phyloP scores from a whole-genome alignment of 2,888 invertebrate genomes.

The Aromia moschata region DNA sequence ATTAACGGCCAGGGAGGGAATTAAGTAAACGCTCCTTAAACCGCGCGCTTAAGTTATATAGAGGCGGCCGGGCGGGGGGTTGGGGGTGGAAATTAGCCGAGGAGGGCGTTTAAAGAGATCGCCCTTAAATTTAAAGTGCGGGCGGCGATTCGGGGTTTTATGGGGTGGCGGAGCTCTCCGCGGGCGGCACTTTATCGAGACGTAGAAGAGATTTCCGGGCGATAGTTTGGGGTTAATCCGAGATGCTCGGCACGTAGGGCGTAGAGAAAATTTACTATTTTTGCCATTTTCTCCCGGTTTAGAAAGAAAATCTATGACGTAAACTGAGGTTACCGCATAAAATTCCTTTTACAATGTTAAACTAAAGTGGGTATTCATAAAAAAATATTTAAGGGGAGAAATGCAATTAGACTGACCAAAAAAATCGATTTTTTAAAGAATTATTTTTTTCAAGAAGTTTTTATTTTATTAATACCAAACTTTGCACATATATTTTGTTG shows the following conservation, averaged over 20 bases:
- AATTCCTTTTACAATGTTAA: too few relatives aligned
- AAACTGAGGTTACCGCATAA: too few relatives aligned
- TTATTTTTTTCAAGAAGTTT: too few relatives aligned
- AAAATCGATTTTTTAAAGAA: too few relatives aligned
- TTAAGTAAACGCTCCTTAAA: slow-evolving; percentile 35
- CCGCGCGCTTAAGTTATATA: slow-evolving; percentile 37
- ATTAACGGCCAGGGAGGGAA: slow-evolving; percentile 30
- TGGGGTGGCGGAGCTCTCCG: slow-evolving; percentile 24
- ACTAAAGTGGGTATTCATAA: too few relatives aligned
- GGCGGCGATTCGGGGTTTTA: slow-evolving; percentile 43
- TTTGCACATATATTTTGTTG: too few relatives aligned
- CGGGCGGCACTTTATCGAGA: slow-evolving; percentile 27
- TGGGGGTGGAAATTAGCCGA: slow-evolving; percentile 43
- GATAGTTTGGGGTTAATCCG: neutral
- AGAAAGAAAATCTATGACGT: too few relatives aligned
- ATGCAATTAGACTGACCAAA: too few relatives aligned
- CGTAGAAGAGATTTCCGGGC: slow-evolving; percentile 19
- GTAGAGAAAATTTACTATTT: too few relatives aligned
- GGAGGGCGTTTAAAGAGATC: slow-evolving; percentile 42
- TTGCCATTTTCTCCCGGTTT: too few relatives aligned
- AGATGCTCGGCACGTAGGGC: slow-evolving; percentile 14
- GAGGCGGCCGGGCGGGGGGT: slow-evolving; percentile 36
- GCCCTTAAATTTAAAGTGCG: slow-evolving; percentile 46
- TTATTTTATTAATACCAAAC: too few relatives aligned
- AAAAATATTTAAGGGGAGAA: too few relatives aligned